Evolutionary conservation across 2,888 invertebrate species (phyloP), one percentile per base, ranked within the genome.

Genomic region (Agonopterix alstromeriana): DNA sequence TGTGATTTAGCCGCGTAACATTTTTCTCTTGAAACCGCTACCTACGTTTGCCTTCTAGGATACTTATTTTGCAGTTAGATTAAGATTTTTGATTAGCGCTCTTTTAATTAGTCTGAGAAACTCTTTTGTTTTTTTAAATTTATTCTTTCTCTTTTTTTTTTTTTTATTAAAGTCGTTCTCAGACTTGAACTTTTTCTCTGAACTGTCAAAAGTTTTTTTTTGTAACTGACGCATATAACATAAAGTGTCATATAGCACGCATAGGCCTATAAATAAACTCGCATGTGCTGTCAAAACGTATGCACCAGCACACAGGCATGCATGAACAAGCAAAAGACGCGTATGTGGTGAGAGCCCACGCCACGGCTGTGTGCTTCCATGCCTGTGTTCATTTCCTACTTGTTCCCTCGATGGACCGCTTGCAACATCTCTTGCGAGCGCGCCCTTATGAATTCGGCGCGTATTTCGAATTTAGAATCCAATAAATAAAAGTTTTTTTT

Each of bases 361-460:
- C 27, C 11, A 51, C 58, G 57, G 56, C 59, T 61, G 86, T 81
- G 78, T 79, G 77, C 65, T 56, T 7, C 10, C 9, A 10, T 11
- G 53, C 60, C 50, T 76, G 71, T 73, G 27, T 70, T 81, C 82
- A 79, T 82, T 87, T 88, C 88, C 87, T 88, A 87, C 85, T 87
- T 77, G 83, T 67, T 80, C 79, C 82, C 78, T 65, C 72, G 82
- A 77, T 79, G 81, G 85, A 83, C 82, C 83, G 85, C 83, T 81
- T 81, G 82, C 82, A 80, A 79, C 84, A 82, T 73, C 27, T 27
- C 73, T 68, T 85, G 85, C 86, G 74, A 78, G 82, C 84, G 82
- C 80, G 83, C 77, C 86, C 81, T 86, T 77, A 82, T 65, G 38
- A 63, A 68, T 79, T 77, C 73, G 77, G 80, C 82, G 85, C 78